Conservation (phyloP, 2,113 vertebrate genomes). For the Geococcyx californianus region DNA sequence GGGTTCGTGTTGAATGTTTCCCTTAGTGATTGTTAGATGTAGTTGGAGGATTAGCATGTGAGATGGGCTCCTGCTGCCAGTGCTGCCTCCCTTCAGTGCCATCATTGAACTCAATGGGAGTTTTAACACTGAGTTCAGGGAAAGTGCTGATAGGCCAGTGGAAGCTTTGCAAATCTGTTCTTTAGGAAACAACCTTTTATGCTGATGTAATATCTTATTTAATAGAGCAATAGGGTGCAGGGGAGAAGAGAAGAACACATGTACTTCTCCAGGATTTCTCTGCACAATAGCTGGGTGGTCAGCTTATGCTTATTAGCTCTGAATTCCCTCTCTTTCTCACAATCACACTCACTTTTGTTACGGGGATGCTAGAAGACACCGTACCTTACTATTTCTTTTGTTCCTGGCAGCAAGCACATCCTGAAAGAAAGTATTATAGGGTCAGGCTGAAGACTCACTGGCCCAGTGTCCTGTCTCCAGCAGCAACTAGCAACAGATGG, state of each 20-base stretch:
- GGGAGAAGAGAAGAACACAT: not conserved
- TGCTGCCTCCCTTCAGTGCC: not conserved
- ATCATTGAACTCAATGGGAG: not conserved
- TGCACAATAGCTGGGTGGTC: not conserved
- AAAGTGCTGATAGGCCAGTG: not conserved
- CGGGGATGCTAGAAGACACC: not conserved
- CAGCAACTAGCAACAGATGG: not conserved
- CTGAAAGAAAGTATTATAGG: not conserved
- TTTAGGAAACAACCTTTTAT: not conserved
- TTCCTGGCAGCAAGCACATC: not conserved
- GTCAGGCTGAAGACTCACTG: not conserved
- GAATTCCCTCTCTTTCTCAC: not conserved
- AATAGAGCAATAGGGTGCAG: not conserved
- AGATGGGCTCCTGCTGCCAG: not conserved
- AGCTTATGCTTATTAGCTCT: not conserved
- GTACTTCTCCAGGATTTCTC: not conserved
- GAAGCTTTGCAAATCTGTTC: not conserved
- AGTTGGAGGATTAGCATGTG: not conserved
- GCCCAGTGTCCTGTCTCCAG: not conserved
- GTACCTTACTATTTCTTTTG: not conserved
- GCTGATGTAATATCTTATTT: not conserved
- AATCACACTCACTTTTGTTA: not conserved
- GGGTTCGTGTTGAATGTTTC: not conserved
- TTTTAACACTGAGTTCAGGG: not conserved
- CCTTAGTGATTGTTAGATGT: not conserved